Conservation (phyloP, 1,140 invertebrate species). For the Vanessa atalanta region DNA sequence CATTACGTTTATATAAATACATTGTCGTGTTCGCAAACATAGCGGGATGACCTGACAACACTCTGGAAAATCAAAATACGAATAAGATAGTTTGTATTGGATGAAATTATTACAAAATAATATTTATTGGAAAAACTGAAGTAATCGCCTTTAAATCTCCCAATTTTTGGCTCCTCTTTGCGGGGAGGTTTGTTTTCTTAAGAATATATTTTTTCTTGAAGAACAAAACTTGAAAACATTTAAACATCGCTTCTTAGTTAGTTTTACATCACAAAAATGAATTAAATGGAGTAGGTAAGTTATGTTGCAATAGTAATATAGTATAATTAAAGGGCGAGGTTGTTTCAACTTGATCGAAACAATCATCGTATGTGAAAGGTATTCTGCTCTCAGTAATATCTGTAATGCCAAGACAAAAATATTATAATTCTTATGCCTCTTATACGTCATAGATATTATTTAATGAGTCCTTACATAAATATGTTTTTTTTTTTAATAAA, state of each 20-base stretch:
- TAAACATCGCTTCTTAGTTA: not conserved
- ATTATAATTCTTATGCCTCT: not conserved
- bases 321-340: conserved; percentile 47
- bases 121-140: too few relatives aligned
- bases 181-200: too few relatives aligned
- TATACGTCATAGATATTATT: not conserved
- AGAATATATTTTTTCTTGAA: not conserved
- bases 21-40: not conserved
- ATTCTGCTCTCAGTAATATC: conserved; percentile 20
- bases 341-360: conserved; percentile 38
- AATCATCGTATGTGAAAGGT: conserved; percentile 42
- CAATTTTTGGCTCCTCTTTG: too few relatives aligned
- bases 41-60: too few relatives aligned
- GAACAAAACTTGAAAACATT: not conserved
- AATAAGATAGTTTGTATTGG: too few relatives aligned
- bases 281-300: conserved; percentile 15
- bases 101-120: too few relatives aligned
- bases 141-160: too few relatives aligned
- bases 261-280: conserved; percentile 21
- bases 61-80: too few relatives aligned
- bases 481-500: too few relatives aligned
- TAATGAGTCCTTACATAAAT: not conserved
- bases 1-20: not conserved
- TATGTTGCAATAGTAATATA: conserved; percentile 32
- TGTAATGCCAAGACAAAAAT: conserved; percentile 12